Percentiles rank a stretch among this genome's conserved stretches.
These are phyloP conservation scores for Chloropsis hardwickii DNA, from an alignment of 2,113 vertebrate genomes.

Conservation along the genomic window DNA sequence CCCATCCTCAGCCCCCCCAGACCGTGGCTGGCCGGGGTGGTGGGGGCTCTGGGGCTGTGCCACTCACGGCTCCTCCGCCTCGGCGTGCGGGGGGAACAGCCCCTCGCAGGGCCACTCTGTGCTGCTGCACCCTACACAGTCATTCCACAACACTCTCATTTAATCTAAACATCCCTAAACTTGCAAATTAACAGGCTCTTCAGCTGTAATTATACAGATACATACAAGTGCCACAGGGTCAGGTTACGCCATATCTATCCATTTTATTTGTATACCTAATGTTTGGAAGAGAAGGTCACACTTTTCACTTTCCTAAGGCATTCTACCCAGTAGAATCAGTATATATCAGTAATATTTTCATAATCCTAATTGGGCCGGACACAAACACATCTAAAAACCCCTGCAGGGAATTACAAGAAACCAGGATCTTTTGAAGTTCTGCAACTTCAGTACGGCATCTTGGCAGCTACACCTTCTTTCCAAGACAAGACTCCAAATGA, in stretches of 20 bases:
- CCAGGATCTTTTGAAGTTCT: neutral
- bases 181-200: constrained; percentile 58
- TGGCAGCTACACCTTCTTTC: neutral
- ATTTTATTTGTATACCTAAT: constrained; percentile 20
- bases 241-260: constrained; percentile 5
- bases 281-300: neutral
- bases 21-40: neutral
- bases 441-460: neutral
- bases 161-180: constrained; percentile 55
- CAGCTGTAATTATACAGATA: constrained; percentile 60
- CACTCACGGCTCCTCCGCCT: neutral
- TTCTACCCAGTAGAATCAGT: neutral
- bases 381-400: neutral
- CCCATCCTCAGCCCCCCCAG: neutral
- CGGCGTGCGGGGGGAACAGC: neutral
- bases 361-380: neutral
- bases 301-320: neutral
- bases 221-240: constrained; percentile 52
- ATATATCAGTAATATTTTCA: neutral
- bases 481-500: neutral
- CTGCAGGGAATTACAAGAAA: neutral
- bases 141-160: constrained; percentile 37
- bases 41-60: neutral
- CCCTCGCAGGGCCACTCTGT: neutral
- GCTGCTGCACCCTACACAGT: constrained; percentile 7